These are phyloP conservation scores for Sesia apiformis DNA, from an alignment of 2,888 invertebrate species.

Conservation along the genomic window DNA sequence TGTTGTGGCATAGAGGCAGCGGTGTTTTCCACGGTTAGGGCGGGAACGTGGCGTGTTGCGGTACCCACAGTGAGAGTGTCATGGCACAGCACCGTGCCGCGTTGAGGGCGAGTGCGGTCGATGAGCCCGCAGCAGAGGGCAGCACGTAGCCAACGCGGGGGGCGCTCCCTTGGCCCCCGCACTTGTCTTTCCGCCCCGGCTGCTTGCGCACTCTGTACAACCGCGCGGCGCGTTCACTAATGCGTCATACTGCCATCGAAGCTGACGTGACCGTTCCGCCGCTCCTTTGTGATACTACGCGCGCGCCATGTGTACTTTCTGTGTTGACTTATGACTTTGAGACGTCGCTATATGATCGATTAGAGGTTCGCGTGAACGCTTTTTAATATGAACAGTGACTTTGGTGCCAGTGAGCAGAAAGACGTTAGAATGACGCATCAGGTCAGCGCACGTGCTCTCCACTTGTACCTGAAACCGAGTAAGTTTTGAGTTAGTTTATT, in stretches of 20 bases:
- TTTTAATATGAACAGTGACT: conserved; percentile 45
- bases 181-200: conserved; percentile 29
- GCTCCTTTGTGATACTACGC: conserved; percentile 36
- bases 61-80: conserved; percentile 44
- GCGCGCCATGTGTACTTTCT: conserved; percentile 65
- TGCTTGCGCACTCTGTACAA: conserved; percentile 55
- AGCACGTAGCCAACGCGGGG: conserved; percentile 51
- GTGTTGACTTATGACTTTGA: conserved; percentile 27
- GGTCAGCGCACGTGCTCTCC: conserved; percentile 56
- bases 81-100: conserved; percentile 26
- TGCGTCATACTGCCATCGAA: conserved; percentile 64
- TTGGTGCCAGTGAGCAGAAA: conserved; percentile 42
- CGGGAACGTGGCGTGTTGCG: conserved; percentile 41
- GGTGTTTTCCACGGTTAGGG: conserved; percentile 12
- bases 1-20: conserved; percentile 1
- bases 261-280: conserved; percentile 43
- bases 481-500: conserved; percentile 62
- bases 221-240: conserved; percentile 72
- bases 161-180: conserved; percentile 37
- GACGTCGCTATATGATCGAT: conserved; percentile 14
- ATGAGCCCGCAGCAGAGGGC: conserved; percentile 71
- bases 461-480: conserved; percentile 40
- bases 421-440: conserved; percentile 38
- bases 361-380: conserved; percentile 15
- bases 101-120: conserved; percentile 67